Evolutionary conservation across 2,113 vertebrate genomes (phyloP), one percentile per base, ranked within the genome.

Genomic region (Otocyon megalotis): DNA sequence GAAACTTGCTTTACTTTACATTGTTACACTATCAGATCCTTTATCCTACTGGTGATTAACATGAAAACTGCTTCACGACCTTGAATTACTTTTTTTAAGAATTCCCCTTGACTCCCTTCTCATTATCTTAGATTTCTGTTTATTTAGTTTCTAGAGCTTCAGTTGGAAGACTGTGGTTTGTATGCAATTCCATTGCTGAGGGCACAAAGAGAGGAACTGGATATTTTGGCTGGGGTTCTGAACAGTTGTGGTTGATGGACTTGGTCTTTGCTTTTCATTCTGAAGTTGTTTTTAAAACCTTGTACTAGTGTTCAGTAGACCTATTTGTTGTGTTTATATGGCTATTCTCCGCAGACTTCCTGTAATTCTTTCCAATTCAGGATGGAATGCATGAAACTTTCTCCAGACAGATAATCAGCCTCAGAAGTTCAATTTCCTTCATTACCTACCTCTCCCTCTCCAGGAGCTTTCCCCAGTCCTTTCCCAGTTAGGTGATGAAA

Each of bases 291-390:
- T 77, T 81, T 63, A 50, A 89, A 86, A 28, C 16, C 30, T 63
- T 62, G 3, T 0, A 24, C 2, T 48, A 0, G 0, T 83, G n/a
- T 69, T 74, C 71, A 37, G 60, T 28, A 67, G 71, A 76, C 60
- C 58, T 54, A 15, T 35, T 19, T 81, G 24, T 50, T 86, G 22
- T n/a, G 19, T 48, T 86, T 81, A 16, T 81, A 11, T 35, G 76
- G 9, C 17, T 82, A 50, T 28, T 67, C 24, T 72, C 48, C 28
- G 60, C 53, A 74, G 28, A 82, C 4, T 63, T 89, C 28, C 54
- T 84, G 72, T 53, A 72, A 60, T 88, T 56, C 24, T 84, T 85
- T 96, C 89, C 95, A 93, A 1, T 32, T 88, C 50, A 84, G 17
- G 14, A 60, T 95, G 56, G 50, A 63, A 32, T 20, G 17, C 17